A percentile compares a stretch with the other conserved stretches of the same genome.
phyloP scores from a whole-genome alignment of 2,888 invertebrate species.

The Bugulina stolonifera region DNA sequence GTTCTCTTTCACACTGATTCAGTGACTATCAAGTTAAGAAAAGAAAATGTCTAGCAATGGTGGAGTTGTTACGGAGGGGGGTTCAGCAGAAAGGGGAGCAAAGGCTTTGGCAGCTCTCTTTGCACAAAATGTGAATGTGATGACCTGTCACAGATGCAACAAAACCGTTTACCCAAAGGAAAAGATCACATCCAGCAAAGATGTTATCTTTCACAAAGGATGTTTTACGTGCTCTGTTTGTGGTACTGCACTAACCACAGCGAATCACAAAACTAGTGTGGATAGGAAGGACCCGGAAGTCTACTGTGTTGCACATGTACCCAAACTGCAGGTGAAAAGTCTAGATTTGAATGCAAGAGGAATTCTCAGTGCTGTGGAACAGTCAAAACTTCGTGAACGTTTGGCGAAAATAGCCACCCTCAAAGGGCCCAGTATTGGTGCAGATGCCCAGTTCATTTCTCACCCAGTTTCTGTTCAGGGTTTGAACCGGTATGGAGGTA shows the following conservation, averaged over 20 bases:
- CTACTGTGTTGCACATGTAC: slow-evolving; percentile 49
- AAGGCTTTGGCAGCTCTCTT: slow-evolving; percentile 19
- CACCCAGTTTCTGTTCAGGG: slow-evolving; percentile 16
- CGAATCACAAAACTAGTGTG: slow-evolving; percentile 44
- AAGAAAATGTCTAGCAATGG: background rate
- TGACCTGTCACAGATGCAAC: slow-evolving; percentile 47
- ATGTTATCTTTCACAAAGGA: slow-evolving; percentile 43
- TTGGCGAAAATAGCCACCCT: slow-evolving; percentile 21
- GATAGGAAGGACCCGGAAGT: slow-evolving; percentile 49
- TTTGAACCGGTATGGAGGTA: slow-evolving; percentile 10
- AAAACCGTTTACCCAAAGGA: slow-evolving; percentile 50
- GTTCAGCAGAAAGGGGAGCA: slow-evolving; percentile 11
- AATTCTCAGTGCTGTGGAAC: slow-evolving; percentile 24
- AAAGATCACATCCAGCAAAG: slow-evolving; percentile 48
- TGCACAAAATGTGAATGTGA: slow-evolving; percentile 35
- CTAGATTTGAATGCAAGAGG: background rate
- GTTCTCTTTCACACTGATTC: no score
- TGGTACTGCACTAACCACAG: slow-evolving; percentile 39
- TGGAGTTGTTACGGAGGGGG: background rate
- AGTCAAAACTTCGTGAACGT: slow-evolving; percentile 18
- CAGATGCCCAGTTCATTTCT: slow-evolving; percentile 14
- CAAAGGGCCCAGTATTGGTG: slow-evolving; percentile 17
- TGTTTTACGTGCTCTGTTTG: slow-evolving; percentile 48
- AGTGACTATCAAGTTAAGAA: no score
- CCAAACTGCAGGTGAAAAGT: slow-evolving; percentile 36